These are phyloP conservation scores for Meteorus sp. DNA, from an alignment of 1,140 invertebrate species.

Conservation along the genomic window DNA sequence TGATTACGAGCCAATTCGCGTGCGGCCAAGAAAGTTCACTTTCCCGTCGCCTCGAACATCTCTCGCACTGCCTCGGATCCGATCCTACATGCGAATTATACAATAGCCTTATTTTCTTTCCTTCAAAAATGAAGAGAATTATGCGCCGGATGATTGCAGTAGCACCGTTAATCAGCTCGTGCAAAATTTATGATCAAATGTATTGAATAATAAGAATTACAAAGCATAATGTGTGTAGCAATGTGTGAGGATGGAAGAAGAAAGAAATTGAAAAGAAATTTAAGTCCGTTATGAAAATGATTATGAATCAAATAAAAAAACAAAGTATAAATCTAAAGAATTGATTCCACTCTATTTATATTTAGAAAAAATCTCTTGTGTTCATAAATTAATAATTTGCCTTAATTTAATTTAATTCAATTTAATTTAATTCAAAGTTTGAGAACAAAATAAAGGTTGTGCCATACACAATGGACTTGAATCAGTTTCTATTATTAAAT, in stretches of 20 bases:
- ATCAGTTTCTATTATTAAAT: no score
- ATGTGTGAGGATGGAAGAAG: no score
- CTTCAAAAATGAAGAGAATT: background rate
- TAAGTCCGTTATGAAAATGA: no score
- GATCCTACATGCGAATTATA: constrained; percentile 1
- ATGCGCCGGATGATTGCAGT: background rate
- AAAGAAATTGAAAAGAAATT: no score
- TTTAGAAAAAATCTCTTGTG: background rate
- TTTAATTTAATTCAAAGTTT: constrained; percentile 4
- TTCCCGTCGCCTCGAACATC: constrained; percentile 20
- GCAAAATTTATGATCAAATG: no score
- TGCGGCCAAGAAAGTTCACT: constrained; percentile 6
- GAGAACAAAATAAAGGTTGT: constrained; percentile 2
- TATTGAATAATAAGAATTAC: no score
- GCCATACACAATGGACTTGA: background rate
- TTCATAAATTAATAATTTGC: background rate
- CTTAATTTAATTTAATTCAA: constrained; percentile 5
- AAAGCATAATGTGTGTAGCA: no score
- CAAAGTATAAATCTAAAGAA: constrained; percentile 3
- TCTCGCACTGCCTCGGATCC: constrained; percentile 23
- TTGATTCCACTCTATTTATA: background rate
- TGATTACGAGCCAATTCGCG: constrained; percentile 21
- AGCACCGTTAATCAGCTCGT: no score
- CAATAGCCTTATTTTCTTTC: background rate
- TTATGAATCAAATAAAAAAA: no score